These are phyloP conservation scores for Lytechinus pictus DNA, from an alignment of 35 echinoderm and acorn worm genomes.

Conservation along the genomic window DNA sequence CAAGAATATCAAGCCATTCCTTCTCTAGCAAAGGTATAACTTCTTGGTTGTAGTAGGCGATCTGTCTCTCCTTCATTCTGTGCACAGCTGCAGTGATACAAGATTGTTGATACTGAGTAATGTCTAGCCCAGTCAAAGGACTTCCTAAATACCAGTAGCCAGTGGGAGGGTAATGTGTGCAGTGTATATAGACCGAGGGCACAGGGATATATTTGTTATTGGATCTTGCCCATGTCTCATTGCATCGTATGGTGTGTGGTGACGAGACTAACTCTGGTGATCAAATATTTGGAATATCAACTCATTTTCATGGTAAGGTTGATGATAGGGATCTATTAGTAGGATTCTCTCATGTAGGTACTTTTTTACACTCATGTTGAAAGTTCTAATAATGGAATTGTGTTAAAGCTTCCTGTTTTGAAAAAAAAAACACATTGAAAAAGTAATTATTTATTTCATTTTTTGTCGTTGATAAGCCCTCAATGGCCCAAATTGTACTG, in stretches of 20 bases:
- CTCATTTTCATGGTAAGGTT: neutral
- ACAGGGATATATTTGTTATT: neutral
- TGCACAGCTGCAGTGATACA: neutral
- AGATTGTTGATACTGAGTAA: constrained; percentile 3
- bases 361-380: neutral
- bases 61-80: neutral
- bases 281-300: constrained; percentile 15
- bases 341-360: neutral
- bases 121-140: neutral
- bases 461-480: neutral
- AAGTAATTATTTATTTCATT: neutral
- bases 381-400: neutral
- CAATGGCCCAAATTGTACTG: neutral
- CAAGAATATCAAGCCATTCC: constrained; percentile 11
- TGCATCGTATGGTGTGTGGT: neutral
- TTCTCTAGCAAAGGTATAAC: neutral
- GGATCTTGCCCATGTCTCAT: neutral
- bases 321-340: neutral
- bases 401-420: neutral
- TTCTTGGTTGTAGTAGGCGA: neutral
- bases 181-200: neutral
- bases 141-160: neutral
- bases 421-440: neutral
- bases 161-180: neutral
- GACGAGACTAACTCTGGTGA: neutral